Conservation (phyloP, 2,113 vertebrate species). For the Labeo catla region DNA sequence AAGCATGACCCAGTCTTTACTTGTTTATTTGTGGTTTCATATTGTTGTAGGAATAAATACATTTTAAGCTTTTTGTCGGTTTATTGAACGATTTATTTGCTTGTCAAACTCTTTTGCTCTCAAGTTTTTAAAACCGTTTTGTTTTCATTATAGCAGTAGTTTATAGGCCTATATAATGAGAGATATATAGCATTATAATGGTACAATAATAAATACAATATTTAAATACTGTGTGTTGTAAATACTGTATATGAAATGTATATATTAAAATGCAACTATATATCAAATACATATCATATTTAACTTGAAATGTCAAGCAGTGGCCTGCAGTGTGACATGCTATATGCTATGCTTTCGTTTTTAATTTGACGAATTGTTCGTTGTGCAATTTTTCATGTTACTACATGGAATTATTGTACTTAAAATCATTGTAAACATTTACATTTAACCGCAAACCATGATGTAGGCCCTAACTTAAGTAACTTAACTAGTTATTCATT, state of each 20-base stretch:
- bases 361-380: neutral
- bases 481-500: neutral
- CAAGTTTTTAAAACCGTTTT: neutral
- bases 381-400: neutral
- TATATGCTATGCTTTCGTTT: neutral
- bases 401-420: neutral
- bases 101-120: neutral
- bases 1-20: neutral
- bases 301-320: neutral
- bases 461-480: neutral
- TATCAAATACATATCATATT: neutral
- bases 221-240: too few relatives aligned
- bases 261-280: neutral
- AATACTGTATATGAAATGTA: neutral
- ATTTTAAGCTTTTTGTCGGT: neutral
- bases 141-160: neutral
- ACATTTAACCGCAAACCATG: neutral
- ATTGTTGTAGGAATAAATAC: neutral
- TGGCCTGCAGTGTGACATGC: neutral
- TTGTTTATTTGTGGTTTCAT: neutral
- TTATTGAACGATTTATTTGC: neutral
- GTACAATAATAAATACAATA: neutral
- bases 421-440: neutral
- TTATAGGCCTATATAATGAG: neutral
- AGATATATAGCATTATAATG: neutral